Evolutionary conservation across 2,113 vertebrate species (phyloP).

Genomic region (Corythaeola cristata): DNA sequence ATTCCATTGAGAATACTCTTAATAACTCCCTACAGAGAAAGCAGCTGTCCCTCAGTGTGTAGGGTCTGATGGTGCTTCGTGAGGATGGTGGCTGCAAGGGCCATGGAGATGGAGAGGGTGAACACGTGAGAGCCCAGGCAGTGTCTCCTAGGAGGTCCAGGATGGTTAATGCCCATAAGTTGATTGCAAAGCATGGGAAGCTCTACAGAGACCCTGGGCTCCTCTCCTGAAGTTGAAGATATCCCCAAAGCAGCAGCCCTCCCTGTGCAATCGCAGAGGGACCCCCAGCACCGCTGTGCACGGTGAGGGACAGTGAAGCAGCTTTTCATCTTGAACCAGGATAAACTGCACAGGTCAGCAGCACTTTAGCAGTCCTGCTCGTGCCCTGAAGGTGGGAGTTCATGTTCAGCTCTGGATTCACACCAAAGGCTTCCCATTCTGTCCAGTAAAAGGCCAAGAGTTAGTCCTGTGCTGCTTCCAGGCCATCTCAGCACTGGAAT

Average conservation of each 20-base stretch:
- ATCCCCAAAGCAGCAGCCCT: not conserved
- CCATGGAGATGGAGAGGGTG: too few species aligned
- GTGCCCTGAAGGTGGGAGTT: not conserved
- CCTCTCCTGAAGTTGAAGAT: not conserved
- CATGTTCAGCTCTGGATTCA: not conserved
- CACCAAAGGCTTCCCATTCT: not conserved
- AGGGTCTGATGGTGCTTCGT: not conserved
- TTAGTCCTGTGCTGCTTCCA: not conserved
- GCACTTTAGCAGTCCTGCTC: not conserved
- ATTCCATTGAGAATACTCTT: not conserved
- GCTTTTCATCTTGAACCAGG: not conserved
- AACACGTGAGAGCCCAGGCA: not conserved
- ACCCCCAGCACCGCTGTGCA: not conserved
- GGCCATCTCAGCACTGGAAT: not conserved
- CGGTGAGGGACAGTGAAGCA: not conserved
- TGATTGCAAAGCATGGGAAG: not conserved
- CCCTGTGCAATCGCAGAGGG: too few species aligned
- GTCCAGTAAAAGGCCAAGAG: not conserved
- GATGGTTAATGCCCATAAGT: fast-evolving
- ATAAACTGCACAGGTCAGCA: not conserved
- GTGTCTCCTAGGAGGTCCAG: not conserved
- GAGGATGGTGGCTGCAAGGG: not conserved
- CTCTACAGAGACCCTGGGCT: not conserved
- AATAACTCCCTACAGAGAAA: not conserved
- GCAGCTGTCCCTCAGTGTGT: not conserved